Conservation (phyloP, 2,113 vertebrate genomes). For the Oryzias curvinotus region DNA sequence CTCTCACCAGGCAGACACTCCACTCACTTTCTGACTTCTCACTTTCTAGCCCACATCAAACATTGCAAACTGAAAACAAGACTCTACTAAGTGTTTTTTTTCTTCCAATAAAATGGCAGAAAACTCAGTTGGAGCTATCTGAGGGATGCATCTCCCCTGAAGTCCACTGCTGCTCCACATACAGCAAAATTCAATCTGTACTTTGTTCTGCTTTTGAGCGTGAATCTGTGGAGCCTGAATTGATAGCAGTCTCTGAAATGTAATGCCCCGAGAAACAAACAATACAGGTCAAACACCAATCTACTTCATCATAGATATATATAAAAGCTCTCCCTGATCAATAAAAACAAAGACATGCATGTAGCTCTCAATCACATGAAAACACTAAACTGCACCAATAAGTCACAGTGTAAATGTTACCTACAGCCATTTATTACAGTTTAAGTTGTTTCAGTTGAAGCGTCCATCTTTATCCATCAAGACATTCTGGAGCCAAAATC, state of each 20-base stretch:
- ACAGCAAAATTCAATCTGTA: conserved; percentile 7
- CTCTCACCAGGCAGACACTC: conserved; percentile 1
- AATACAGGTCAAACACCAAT: conserved; percentile 31
- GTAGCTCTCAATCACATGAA: neutral
- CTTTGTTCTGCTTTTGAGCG: conserved; percentile 5
- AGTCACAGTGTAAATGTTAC: too few species aligned
- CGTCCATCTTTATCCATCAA: too few species aligned
- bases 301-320: conserved; percentile 10
- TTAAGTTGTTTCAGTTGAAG: too few species aligned
- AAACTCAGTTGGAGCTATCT: conserved; percentile 23
- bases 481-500: too few species aligned
- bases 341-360: conserved; percentile 19
- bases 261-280: neutral
- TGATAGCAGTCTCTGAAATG: conserved; percentile 21
- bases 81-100: neutral
- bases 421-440: too few species aligned
- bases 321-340: conserved; percentile 5
- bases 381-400: neutral
- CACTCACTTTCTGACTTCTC: conserved; percentile 13
- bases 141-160: conserved; percentile 20
- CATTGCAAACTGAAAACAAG: neutral
- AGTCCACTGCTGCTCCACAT: conserved; percentile 9
- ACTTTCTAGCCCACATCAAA: conserved; percentile 3
- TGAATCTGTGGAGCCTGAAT: conserved; percentile 36
- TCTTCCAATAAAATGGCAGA: conserved; percentile 1